These are phyloP conservation scores for Drosophila testacea DNA, from an alignment of 2,888 invertebrate genomes.

Conservation along the genomic window DNA sequence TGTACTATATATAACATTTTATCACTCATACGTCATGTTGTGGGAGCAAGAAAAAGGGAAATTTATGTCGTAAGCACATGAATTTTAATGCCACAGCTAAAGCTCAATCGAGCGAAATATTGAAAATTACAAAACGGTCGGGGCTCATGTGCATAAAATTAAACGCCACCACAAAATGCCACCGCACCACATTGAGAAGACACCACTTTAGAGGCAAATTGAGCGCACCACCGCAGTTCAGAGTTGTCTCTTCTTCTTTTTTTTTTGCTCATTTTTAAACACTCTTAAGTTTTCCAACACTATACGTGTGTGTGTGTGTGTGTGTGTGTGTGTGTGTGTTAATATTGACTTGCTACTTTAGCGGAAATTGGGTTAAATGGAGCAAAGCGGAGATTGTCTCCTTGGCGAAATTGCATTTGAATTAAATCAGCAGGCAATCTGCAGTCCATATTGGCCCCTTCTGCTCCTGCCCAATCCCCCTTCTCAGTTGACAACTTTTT, in stretches of 20 bases:
- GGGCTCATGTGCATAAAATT: conserved; percentile 61
- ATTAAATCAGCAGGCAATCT: conserved; percentile 68
- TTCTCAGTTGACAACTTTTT: conserved; percentile 15
- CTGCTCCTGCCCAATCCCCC: not conserved
- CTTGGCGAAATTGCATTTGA: conserved; percentile 63
- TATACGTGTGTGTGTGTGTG: conserved; percentile 13
- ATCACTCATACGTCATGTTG: conserved; percentile 32
- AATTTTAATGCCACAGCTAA: conserved; percentile 37
- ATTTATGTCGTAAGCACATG: conserved; percentile 19
- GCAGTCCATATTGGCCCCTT: conserved; percentile 42
- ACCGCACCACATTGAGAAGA: conserved; percentile 1
- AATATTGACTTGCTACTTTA: conserved; percentile 66
- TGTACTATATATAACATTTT: conserved; percentile 1
- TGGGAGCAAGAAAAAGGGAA: not conserved
- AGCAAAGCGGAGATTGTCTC: conserved; percentile 67
- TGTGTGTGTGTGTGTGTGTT: conserved; percentile 41
- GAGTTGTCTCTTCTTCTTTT: conserved; percentile 34
- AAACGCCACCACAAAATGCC: conserved; percentile 44
- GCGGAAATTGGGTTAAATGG: conserved; percentile 67
- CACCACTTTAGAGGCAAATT: not conserved
- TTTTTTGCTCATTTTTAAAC: conserved; percentile 42
- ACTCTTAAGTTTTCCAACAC: conserved; percentile 37
- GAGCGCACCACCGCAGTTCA: conserved; percentile 38
- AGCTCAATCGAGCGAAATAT: conserved; percentile 61
- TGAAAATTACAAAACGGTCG: conserved; percentile 52